Conservation (phyloP, 2,113 vertebrate genomes). For the Misgurnus mizolepis region DNA sequence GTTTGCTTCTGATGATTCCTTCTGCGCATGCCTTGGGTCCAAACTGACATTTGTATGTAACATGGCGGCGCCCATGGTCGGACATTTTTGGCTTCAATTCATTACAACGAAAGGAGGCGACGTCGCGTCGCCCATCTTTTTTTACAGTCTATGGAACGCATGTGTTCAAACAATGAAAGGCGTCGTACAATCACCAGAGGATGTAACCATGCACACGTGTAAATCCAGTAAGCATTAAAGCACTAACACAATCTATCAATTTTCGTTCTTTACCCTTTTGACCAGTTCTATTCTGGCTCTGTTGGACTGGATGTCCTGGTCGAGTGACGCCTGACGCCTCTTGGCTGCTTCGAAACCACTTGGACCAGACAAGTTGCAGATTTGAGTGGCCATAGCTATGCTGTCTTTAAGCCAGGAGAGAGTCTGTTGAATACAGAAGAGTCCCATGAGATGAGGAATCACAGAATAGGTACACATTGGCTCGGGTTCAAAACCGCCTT, state of each 20-base stretch:
- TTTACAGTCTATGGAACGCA: too few relatives aligned
- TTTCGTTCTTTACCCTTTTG: conserved; percentile 65
- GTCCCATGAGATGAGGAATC: conserved; percentile 5
- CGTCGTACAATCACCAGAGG: too few relatives aligned
- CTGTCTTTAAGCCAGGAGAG: conserved; percentile 77
- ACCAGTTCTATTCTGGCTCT: conserved; percentile 68
- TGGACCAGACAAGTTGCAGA: conserved; percentile 52
- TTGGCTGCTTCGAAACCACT: conserved; percentile 65
- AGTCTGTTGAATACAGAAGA: conserved; percentile 61
- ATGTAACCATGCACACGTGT: neutral
- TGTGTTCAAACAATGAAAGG: too few relatives aligned
- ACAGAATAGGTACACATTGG: neutral
- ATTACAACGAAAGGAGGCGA: too few relatives aligned
- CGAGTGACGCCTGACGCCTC: conserved; percentile 64
- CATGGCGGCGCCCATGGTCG: too few relatives aligned
- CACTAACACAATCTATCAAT: neutral
- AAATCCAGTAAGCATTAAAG: neutral
- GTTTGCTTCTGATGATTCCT: too few relatives aligned
- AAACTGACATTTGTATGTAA: too few relatives aligned
- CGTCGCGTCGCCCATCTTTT: too few relatives aligned
- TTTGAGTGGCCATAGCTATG: conserved; percentile 58
- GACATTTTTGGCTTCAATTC: too few relatives aligned
- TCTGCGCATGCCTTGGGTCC: too few relatives aligned
- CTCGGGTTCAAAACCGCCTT: neutral
- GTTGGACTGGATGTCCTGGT: conserved; percentile 71